Percentiles rank a stretch among this genome's conserved stretches.
Conservation (phyloP, 2,113 vertebrate species). For the Macroglossus sobrinus region DNA sequence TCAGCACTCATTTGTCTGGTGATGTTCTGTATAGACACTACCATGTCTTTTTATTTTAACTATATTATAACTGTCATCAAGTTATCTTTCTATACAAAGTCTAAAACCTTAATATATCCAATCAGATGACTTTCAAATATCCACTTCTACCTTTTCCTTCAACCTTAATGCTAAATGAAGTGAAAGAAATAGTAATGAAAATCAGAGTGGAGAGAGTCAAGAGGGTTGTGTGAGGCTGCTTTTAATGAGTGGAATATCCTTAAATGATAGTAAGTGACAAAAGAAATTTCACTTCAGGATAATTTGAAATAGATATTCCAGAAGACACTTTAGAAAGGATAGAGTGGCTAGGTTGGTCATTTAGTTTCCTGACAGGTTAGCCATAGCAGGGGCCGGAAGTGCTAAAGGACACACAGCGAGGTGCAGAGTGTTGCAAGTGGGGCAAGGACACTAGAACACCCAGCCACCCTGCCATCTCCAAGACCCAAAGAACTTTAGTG, state of each 20-base stretch:
- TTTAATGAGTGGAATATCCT: slow-evolving; percentile 52
- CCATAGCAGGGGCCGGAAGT: background rate
- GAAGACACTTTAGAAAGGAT: background rate
- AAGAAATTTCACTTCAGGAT: slow-evolving; percentile 6
- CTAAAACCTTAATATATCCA: background rate
- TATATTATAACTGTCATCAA: slow-evolving; percentile 45
- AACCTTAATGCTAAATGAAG: slow-evolving; percentile 67
- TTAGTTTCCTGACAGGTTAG: background rate
- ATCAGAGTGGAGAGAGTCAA: background rate
- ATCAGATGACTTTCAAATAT: slow-evolving; percentile 56
- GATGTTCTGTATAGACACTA: background rate
- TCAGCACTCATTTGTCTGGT: background rate
- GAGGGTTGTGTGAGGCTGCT: slow-evolving; percentile 20
- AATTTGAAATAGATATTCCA: slow-evolving; percentile 3
- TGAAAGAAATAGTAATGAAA: slow-evolving; percentile 59
- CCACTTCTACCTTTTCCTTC: slow-evolving; percentile 44
- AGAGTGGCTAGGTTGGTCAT: background rate
- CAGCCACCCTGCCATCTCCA: rapidly evolving
- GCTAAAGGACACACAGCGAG: rapidly evolving
- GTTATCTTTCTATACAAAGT: slow-evolving; percentile 32
- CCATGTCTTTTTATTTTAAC: slow-evolving; percentile 33
- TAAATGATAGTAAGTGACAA: slow-evolving; percentile 13
- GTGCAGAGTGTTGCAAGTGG: rapidly evolving
- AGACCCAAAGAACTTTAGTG: background rate
- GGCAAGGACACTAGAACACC: background rate